Conservation (phyloP, 2,113 vertebrate genomes). For the Rhodinocichla rosea region DNA sequence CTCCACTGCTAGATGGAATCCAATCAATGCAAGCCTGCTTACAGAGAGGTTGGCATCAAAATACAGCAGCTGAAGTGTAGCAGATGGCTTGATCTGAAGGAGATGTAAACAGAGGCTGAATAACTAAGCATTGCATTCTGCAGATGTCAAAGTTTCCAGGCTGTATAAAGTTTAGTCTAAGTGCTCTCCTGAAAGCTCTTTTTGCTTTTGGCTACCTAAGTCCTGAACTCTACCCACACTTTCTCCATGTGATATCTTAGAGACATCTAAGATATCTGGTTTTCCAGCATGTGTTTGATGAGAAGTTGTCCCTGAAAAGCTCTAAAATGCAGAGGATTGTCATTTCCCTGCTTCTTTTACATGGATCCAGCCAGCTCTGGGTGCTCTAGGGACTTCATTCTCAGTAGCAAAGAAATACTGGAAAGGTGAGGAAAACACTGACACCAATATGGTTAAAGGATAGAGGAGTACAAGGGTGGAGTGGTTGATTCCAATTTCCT, state of each 20-base stretch:
- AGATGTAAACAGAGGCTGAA: slow-evolving; percentile 68
- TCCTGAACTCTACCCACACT: background rate
- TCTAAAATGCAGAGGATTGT: background rate
- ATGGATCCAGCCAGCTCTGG: background rate
- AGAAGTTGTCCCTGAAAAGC: background rate
- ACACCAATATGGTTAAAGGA: fast-evolving
- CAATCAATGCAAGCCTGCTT: slow-evolving; percentile 52
- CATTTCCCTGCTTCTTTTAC: background rate
- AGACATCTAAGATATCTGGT: background rate
- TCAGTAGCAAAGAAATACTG: background rate
- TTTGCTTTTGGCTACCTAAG: background rate
- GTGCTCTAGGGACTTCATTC: background rate
- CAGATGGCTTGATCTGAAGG: slow-evolving; percentile 66
- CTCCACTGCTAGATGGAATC: slow-evolving; percentile 43
- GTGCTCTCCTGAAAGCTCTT: slow-evolving; percentile 12
- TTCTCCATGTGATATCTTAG: background rate
- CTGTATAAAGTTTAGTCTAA: slow-evolving; percentile 50
- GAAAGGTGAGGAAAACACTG: background rate
- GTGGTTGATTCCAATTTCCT: background rate
- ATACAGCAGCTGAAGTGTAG: slow-evolving; percentile 70
- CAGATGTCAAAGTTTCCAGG: slow-evolving; percentile 66
- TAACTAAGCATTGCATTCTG: slow-evolving; percentile 65
- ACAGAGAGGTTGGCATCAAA: slow-evolving; percentile 63
- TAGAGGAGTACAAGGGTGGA: background rate
- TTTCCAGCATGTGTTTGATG: background rate